Conservation (phyloP, 2,888 invertebrate genomes). For the Dryococelus australis region DNA sequence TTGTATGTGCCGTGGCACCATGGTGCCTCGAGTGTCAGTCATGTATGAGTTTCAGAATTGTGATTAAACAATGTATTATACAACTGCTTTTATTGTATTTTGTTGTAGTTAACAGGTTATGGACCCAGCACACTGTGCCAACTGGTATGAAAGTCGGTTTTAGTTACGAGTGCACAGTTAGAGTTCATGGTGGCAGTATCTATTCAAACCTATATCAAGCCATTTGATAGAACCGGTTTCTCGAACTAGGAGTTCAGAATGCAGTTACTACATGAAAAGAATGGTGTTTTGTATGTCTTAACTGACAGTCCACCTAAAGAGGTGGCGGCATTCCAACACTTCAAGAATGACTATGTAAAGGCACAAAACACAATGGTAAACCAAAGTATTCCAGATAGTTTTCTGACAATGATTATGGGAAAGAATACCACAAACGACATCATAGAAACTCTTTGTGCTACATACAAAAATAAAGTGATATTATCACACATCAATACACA, state of each 20-base stretch:
- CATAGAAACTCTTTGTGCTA: background rate
- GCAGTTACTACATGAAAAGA: background rate
- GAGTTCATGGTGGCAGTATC: too few species aligned
- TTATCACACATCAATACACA: background rate
- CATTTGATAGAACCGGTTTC: background rate
- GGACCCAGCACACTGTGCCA: too few species aligned
- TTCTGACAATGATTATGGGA: background rate
- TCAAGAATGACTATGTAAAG: background rate
- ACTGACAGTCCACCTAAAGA: background rate
- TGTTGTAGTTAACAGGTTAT: too few species aligned
- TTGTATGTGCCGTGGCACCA: too few species aligned
- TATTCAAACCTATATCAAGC: background rate
- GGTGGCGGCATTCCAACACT: background rate
- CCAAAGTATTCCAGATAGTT: background rate
- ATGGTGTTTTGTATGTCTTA: background rate
- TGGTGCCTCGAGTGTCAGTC: too few species aligned
- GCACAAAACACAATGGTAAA: background rate
- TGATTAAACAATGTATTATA: too few species aligned
- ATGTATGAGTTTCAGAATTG: too few species aligned
- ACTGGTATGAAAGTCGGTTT: too few species aligned
- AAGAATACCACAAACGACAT: background rate
- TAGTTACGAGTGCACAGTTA: too few species aligned
- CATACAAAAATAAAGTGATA: background rate
- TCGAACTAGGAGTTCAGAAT: constrained; percentile 30
- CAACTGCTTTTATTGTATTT: too few species aligned